Evolutionary conservation across 2,113 vertebrate species (phyloP).

Genomic region (Merops nubicus): DNA sequence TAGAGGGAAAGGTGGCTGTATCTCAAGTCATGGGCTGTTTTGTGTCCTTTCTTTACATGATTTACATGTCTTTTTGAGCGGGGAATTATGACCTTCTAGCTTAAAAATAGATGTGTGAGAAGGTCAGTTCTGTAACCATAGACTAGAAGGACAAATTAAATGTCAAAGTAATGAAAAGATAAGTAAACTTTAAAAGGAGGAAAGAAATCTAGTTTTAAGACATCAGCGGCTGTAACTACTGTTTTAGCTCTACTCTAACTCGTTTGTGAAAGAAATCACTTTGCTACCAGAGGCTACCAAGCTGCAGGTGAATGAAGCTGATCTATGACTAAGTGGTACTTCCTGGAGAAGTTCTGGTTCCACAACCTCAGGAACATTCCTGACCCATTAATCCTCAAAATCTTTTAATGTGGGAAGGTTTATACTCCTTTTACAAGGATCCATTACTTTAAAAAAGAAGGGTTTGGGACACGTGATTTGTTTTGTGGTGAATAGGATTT

Average conservation of each 20-base stretch:
- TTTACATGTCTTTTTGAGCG: neutral
- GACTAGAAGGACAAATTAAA: neutral
- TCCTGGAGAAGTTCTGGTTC: neutral
- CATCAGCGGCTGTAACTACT: neutral
- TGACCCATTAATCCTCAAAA: neutral
- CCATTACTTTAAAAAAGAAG: neutral
- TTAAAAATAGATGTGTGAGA: neutral
- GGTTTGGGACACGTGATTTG: neutral
- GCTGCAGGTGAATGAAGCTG: neutral
- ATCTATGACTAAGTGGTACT: neutral
- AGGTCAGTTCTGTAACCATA: neutral
- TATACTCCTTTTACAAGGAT: neutral
- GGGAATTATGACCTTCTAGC: neutral
- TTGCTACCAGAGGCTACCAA: neutral
- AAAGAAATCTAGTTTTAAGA: neutral
- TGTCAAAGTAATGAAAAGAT: neutral
- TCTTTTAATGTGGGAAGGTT: neutral
- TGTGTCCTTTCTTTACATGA: neutral
- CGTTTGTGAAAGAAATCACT: neutral
- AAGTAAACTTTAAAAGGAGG: neutral
- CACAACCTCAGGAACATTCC: neutral
- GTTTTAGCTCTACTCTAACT: neutral
- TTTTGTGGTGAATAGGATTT: neutral
- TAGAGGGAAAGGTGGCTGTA: neutral
- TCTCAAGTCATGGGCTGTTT: neutral